Evolutionary conservation across 2,797 vertebrate species (phyloP), one percentile per base, ranked within the genome.

Genomic region (Botia kubotai): DNA sequence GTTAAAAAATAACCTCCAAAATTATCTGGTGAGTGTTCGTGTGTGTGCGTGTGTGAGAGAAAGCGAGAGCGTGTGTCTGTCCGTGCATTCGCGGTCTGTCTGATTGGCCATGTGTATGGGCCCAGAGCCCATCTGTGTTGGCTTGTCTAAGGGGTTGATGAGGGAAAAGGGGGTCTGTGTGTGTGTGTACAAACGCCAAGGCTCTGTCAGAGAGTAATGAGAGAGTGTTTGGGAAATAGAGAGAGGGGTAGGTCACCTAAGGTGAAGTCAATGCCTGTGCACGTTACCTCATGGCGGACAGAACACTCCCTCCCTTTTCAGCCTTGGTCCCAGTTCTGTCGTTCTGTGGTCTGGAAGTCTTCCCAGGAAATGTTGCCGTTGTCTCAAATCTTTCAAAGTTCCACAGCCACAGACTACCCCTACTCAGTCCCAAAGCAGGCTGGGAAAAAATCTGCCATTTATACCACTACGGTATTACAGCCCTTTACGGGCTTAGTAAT

Each of bases 181-280:
- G 78, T 82, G 82, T 73, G 81, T 65, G 62, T 73, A 74, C 62
- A 82, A 77, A 83, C 53, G 83, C 86, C 82, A 87, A 83, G 72
- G 82, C 81, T 79, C 83, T 87, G 86, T 87, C 86, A 87, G 79
- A 85, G 86, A 80, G 86, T 83, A 87, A 87, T 87, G 81, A 85
- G 83, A 72, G 73, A 74, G 79, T 87, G 86, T 87, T 79, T 81
- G 74, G 81, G 79, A 85, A 81, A 83, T 65, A 75, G 72, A 78
- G 19, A 67, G 60, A 76, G 79, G 57, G 75, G 80, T 83, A 85
- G 84, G 85, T 86, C 85, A 87, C 62, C 74, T 78, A 77, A 86
- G 83, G 87, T 86, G 83, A 87, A 82, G 69, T 83, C 81, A 85
- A 72, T 75, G 68, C 83, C 77, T 87, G 87, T 78, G 75, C 72